These are phyloP conservation scores for Microtus pennsylvanicus DNA, from an alignment of 2,113 vertebrate genomes.

Conservation along the genomic window DNA sequence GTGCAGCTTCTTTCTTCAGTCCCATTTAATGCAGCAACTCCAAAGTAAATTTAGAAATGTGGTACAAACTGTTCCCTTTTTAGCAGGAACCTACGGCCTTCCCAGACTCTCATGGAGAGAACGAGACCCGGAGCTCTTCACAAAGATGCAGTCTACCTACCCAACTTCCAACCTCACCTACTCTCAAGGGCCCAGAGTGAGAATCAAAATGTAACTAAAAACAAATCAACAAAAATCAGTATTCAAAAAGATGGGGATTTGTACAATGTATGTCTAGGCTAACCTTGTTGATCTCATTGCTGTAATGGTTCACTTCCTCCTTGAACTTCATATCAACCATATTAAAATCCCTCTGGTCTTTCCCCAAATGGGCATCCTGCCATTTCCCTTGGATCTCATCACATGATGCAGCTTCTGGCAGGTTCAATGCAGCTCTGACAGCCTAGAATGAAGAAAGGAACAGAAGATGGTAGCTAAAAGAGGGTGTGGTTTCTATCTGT, in stretches of 20 bases:
- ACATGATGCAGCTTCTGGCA: slow-evolving; percentile 85
- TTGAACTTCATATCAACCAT: slow-evolving; percentile 98
- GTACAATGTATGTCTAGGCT: slow-evolving; percentile 23
- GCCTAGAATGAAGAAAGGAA: slow-evolving; percentile 86
- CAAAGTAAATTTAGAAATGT: not conserved
- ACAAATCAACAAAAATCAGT: not conserved
- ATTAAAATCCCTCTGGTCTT: slow-evolving; percentile 96
- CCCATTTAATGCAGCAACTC: not conserved
- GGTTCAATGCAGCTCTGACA: slow-evolving; percentile 92
- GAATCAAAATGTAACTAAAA: slow-evolving; percentile 52
- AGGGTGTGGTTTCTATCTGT: not conserved
- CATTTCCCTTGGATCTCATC: slow-evolving; percentile 91
- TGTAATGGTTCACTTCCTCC: slow-evolving; percentile 95
- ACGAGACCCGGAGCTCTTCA: not conserved
- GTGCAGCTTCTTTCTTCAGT: not conserved
- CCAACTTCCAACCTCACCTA: not conserved
- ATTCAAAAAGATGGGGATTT: slow-evolving; percentile 35
- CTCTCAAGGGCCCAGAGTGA: not conserved
- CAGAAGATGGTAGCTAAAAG: not conserved
- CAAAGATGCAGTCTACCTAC: not conserved
- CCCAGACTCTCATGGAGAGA: not conserved
- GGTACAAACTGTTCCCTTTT: not conserved
- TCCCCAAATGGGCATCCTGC: slow-evolving; percentile 96
- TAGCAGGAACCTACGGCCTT: not conserved
- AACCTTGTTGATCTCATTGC: slow-evolving; percentile 98